Evolutionary conservation across 2,888 invertebrate species (phyloP).

Genomic region (Erebia palarica): DNA sequence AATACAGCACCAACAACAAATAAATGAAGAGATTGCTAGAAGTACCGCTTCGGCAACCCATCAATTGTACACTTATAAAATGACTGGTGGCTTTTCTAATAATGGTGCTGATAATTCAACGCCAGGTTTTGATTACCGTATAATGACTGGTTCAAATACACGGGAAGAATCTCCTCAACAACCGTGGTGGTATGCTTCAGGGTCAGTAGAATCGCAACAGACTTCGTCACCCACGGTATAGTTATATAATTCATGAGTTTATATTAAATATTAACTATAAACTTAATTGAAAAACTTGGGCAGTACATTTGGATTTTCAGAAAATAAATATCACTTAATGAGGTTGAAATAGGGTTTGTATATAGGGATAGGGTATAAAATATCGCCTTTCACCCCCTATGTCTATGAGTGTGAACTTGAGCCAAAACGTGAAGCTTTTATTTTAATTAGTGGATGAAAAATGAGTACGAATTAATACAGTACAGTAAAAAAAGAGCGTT

Average conservation of each 20-base stretch:
- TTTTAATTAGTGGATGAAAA: background rate
- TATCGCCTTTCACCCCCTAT: background rate
- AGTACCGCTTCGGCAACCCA: slow-evolving; percentile 81
- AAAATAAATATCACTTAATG: too few species aligned
- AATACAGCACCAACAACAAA: slow-evolving; percentile 77
- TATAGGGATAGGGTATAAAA: too few species aligned
- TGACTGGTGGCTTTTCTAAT: slow-evolving; percentile 91
- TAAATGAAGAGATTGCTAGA: slow-evolving; percentile 75
- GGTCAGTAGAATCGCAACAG: slow-evolving; percentile 81
- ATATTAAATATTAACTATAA: too few species aligned
- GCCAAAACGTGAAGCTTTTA: background rate
- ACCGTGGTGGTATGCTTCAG: slow-evolving; percentile 89
- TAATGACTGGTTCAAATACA: slow-evolving; percentile 83
- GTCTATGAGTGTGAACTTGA: slow-evolving; percentile 3
- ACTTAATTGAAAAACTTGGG: too few species aligned
- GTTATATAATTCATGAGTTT: slow-evolving; percentile 25
- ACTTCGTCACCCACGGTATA: slow-evolving; percentile 76
- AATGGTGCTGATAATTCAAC: slow-evolving; percentile 85
- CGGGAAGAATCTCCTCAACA: slow-evolving; percentile 76
- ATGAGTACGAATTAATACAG: too few species aligned
- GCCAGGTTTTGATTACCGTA: slow-evolving; percentile 88
- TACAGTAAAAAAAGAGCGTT: too few species aligned
- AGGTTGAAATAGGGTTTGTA: too few species aligned
- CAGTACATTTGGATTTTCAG: too few species aligned
- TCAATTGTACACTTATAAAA: slow-evolving; percentile 92